Conservation (phyloP, 2,888 invertebrate species). For the Ferrisia virgata region DNA sequence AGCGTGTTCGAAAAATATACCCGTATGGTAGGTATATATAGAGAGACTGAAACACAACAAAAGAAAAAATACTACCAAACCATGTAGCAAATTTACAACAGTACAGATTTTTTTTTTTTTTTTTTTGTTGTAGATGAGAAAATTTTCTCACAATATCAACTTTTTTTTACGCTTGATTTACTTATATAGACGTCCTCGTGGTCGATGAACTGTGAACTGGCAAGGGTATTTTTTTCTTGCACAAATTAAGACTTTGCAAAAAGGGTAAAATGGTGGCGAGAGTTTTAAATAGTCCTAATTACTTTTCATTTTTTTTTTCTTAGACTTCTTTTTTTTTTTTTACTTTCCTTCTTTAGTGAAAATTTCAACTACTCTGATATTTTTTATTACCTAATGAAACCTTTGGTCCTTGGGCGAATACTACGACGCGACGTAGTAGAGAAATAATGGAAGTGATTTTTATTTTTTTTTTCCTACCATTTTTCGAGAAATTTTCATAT, state of each 20-base stretch:
- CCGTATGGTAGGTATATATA: not conserved
- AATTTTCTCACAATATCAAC: constrained; percentile 21
- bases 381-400: constrained; percentile 19
- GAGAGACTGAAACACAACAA: not conserved
- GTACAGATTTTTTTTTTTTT: not conserved
- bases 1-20: not conserved
- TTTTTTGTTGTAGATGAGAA: too few species aligned
- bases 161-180: constrained; percentile 2
- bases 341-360: not conserved
- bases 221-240: not conserved
- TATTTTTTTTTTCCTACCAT: not conserved
- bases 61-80: not conserved
- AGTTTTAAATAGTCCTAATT: constrained; percentile 7
- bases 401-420: not conserved
- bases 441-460: not conserved
- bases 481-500: not conserved
- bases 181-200: not conserved
- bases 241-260: not conserved
- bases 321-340: not conserved
- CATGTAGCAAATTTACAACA: not conserved
- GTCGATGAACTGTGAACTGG: constrained; percentile 25
- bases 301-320: not conserved
- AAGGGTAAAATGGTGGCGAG: not conserved
- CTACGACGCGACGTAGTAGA: not conserved
- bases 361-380: not conserved